Evolutionary conservation across 2,888 invertebrate species (phyloP).

Genomic region (Dasysyrphus albostriatus): DNA sequence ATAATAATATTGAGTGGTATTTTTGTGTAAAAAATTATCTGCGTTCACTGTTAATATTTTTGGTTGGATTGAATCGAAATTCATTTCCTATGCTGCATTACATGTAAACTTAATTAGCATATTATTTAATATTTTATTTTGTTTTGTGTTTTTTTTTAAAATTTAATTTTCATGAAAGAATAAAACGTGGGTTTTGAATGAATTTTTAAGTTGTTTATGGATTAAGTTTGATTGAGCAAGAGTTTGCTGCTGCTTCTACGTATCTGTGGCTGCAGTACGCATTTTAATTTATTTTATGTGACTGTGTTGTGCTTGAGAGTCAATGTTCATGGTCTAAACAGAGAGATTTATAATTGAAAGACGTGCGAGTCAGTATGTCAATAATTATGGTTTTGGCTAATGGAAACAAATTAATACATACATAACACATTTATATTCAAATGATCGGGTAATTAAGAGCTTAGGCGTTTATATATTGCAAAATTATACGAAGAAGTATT

Average conservation of each 20-base stretch:
- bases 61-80: background rate
- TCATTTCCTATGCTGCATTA: conserved; percentile 3
- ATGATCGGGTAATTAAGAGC: background rate
- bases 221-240: conserved; percentile 5
- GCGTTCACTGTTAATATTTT: background rate
- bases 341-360: background rate
- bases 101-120: conserved; percentile 32
- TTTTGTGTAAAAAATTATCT: background rate
- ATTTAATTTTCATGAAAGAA: conserved; percentile 11
- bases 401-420: background rate
- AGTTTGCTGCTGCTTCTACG: background rate
- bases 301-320: background rate
- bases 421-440: background rate
- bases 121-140: conserved; percentile 14
- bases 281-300: conserved; percentile 18
- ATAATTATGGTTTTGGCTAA: conserved; percentile 5
- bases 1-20: background rate
- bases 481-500: background rate
- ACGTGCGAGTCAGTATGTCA: conserved; percentile 2
- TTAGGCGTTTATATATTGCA: background rate
- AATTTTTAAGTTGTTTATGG: conserved; percentile 1
- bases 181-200: conserved; percentile 10
- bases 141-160: background rate
- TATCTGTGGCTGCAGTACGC: background rate
- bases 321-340: conserved; percentile 24